Base-by-base conservation (phyloP, 2,113 vertebrate species). In the Semnornis frantzii region DNA sequence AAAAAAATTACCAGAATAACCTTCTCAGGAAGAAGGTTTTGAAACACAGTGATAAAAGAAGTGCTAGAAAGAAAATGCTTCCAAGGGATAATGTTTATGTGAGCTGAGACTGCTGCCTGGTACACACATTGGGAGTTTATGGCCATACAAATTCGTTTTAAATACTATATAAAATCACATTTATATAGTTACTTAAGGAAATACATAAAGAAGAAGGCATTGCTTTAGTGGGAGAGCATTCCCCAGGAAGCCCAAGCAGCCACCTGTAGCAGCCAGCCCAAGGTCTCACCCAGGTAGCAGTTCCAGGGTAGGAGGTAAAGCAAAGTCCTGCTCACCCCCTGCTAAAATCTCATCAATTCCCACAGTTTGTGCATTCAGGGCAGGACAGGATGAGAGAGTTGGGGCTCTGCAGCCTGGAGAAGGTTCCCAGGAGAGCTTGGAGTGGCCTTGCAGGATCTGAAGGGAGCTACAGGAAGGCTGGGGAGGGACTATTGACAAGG, bases 161-260 rank as follows among this genome's bases (percentile, higher is more conserved):
- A 77, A 57, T 39, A 25, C 12, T 60, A 17, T 4, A 34, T 15
- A 8, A 83, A 69, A 39, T 15, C 55, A 9, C 20, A 50, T 24
- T 58, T 65, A 20, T 16, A 37, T 2, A 19, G 27, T 37, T 23
- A 13, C 21, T 60, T 6, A 42, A 25, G 44, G 27, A 18, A 23
- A 16, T 0, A 7, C 1, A 19, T 6, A 20, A 12, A 64, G 31
- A 64, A 8, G 11, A 13, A 57, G 58, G 21, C 7, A 1, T 1
- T 31, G 42, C 59, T 79, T 17, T 62, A n/a, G 23, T 46, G 63
- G 48, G 46, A 87, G 20, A 85, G 15, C 68, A n/a, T 21, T 75
- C 62, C 54, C 3, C 0, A 1, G 60, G 24, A 59, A 83, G 21
- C 20, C 5, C 46, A 10, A 1, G 0, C 1, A 2, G 39, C 30